Percentiles rank a stretch among this genome's conserved stretches.
phyloP scores from a whole-genome alignment of 2,113 vertebrate genomes.

The Crotalus tigris region DNA sequence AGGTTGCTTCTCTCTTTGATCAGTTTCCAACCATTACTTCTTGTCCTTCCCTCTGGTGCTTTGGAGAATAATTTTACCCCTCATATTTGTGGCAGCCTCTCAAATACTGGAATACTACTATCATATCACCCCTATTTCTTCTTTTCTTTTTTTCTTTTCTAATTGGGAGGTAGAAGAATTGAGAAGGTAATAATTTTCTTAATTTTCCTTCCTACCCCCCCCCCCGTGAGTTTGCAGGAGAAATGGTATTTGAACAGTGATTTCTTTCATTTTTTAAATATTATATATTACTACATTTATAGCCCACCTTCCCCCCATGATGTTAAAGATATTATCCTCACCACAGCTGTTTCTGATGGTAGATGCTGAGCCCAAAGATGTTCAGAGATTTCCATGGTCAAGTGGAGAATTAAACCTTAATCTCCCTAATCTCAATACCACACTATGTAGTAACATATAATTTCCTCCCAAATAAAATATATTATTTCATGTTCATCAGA shows the following conservation, averaged over 20 bases:
- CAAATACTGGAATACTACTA: no score
- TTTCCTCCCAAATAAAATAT: no score
- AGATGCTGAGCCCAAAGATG: neutral
- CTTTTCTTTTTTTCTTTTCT: no score
- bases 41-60: no score
- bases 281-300: neutral
- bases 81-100: no score
- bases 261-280: neutral
- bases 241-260: neutral
- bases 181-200: neutral
- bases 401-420: neutral
- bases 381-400: neutral
- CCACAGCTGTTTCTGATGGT: neutral
- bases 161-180: neutral
- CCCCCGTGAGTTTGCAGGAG: neutral
- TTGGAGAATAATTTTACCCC: no score
- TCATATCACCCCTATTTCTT: no score
- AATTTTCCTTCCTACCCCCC: neutral
- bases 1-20: no score
- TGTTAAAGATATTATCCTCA: neutral
- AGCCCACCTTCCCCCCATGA: neutral
- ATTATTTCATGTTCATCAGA: no score
- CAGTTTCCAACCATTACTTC: no score
- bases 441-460: no score
- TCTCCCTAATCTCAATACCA: neutral